Evolutionary conservation across 2,113 vertebrate species (phyloP).

Genomic region (Perognathus longimembris): DNA sequence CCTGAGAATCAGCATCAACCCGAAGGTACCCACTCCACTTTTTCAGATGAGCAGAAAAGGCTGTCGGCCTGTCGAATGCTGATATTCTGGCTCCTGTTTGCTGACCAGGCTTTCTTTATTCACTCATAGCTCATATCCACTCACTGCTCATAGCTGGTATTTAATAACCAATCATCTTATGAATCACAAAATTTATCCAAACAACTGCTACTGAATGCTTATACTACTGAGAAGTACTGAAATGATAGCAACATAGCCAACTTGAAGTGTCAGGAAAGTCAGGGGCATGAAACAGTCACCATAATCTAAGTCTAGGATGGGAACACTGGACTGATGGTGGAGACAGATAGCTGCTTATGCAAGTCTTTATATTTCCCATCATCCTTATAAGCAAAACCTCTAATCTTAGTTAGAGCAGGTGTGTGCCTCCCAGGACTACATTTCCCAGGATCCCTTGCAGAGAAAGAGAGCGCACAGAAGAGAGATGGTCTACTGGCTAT

Average conservation of each 20-base stretch:
- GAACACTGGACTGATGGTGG: background rate
- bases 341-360: background rate
- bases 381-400: background rate
- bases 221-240: background rate
- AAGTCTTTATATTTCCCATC: background rate
- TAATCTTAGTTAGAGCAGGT: background rate
- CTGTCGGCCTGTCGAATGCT: background rate
- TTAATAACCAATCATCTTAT: conserved; percentile 2
- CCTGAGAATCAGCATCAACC: background rate
- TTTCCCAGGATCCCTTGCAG: background rate
- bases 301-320: background rate
- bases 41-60: background rate
- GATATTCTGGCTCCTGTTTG: conserved; percentile 20
- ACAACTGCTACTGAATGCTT: background rate
- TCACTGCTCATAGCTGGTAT: background rate
- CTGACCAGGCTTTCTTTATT: conserved; percentile 11
- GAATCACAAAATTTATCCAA: conserved; percentile 33
- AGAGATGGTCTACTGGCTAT: background rate
- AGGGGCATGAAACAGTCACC: background rate
- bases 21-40: background rate
- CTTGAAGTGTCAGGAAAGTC: background rate
- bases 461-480: background rate
- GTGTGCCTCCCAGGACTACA: background rate
- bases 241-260: background rate
- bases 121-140: too few relatives aligned